phyloP scores from a whole-genome alignment of 1,140 invertebrate genomes.

The Chlorops oryzae region DNA sequence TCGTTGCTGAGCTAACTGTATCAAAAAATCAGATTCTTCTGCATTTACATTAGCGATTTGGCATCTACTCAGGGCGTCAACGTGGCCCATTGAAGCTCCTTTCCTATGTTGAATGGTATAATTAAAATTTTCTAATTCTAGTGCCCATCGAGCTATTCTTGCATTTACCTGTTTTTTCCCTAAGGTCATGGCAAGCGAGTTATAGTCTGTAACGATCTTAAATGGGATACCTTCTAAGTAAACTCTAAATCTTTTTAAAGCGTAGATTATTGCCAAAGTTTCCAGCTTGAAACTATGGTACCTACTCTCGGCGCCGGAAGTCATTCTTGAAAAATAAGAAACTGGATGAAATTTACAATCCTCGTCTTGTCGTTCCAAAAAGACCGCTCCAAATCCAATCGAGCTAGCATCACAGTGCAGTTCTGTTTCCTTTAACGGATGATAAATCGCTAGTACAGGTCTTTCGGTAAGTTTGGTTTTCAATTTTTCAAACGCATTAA shows the following conservation, averaged over 20 bases:
- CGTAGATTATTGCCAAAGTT: too few species aligned
- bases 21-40: neutral
- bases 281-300: too few species aligned
- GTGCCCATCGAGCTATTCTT: neutral
- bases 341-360: neutral
- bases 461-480: neutral
- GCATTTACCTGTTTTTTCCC: too few species aligned
- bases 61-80: neutral
- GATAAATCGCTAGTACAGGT: neutral
- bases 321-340: constrained; percentile 4
- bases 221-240: too few species aligned
- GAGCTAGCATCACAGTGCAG: too few species aligned
- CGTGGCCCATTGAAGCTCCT: constrained; percentile 4
- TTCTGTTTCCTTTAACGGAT: neutral
- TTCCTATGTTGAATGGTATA: constrained; percentile 5
- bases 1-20: neutral
- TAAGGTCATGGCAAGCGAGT: neutral
- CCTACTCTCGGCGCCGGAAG: neutral
- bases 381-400: neutral
- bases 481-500: neutral
- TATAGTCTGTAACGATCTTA: constrained; percentile 2
- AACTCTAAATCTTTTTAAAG: too few species aligned
- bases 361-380: constrained; percentile 1
- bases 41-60: too few species aligned
- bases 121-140: constrained; percentile 9